A percentile compares a stretch with the other conserved stretches of the same genome.
Conservation (phyloP, 2,888 invertebrate genomes). For the Callosobruchus maculatus region DNA sequence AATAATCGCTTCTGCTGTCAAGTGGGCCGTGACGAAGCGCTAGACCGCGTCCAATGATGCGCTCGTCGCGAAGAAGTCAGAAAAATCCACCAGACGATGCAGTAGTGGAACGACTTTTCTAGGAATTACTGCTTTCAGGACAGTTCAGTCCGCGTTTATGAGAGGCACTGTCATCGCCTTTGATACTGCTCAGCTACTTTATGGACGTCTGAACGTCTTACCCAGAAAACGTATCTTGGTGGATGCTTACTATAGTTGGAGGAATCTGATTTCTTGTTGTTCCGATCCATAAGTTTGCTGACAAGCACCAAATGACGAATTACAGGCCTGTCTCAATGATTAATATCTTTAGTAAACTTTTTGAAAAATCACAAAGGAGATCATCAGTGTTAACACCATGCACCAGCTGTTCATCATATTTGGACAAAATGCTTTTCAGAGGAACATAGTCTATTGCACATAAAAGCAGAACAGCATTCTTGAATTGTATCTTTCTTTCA, state of each 20-base stretch:
- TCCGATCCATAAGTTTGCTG: too few relatives aligned
- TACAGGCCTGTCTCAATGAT: too few relatives aligned
- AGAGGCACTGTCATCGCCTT: not conserved
- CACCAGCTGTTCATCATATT: too few relatives aligned
- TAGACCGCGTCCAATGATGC: conserved; percentile 28
- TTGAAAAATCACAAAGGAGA: too few relatives aligned
- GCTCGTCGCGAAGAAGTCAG: conserved; percentile 15
- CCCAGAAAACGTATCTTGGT: not conserved
- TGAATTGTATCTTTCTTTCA: too few relatives aligned
- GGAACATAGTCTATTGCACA: too few relatives aligned
- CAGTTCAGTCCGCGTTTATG: not conserved
- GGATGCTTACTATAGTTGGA: not conserved
- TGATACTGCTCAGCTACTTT: not conserved
- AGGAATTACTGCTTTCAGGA: not conserved
- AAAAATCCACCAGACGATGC: not conserved
- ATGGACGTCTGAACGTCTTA: not conserved
- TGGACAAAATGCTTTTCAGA: too few relatives aligned
- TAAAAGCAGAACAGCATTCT: too few relatives aligned
- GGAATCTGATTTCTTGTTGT: too few relatives aligned
- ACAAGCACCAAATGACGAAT: too few relatives aligned
- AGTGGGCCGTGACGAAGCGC: conserved; percentile 33
- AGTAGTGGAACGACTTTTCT: not conserved
- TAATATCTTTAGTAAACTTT: too few relatives aligned
- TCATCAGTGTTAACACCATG: too few relatives aligned
- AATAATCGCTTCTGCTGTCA: conserved; percentile 33